Base-by-base conservation (phyloP, 2,888 invertebrate species). In the Xanthia icteritia region DNA sequence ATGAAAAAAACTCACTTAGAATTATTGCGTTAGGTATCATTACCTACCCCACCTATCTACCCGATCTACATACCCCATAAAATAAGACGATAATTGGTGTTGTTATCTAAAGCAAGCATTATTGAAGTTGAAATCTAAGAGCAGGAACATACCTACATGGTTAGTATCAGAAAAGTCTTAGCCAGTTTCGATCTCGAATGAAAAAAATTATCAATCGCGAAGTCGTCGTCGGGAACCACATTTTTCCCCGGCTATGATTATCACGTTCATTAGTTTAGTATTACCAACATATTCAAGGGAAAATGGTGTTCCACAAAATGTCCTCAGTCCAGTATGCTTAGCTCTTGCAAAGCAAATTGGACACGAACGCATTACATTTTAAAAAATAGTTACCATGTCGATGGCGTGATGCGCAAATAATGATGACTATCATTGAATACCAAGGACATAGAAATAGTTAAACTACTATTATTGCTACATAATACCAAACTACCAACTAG, bases 371-470 rank as follows among this genome's bases (percentile, higher is more conserved):
- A 15, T 27, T 54, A 56, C 23, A 82, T 81, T 23, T n/a, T 20
- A 11, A 20, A 82, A 64, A 79, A n/a, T 27, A 8, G 9, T 20
- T 9, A 1, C 64, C 48, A 36, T 76, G 64, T 56, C 80, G 84
- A 70, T 81, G 23, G 65, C 66, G 36, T 60, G 65, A 87, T 82
- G 73, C 36, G 13, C 60, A 61, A 54, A 64, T 81, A 77, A 83
- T 87, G 68, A 83, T 72, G 58, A 11, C 75, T 71, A 84, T 83
- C 73, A 79, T 87, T 81, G 67, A 61, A 27, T 17, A 68, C 67
- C 87, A 87, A 85, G 89, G 88, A 74, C 82, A 73, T 36, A 39
- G 20, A 70, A 81, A 76, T 80, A 54, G 45, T 61, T 67, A 48
- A 84, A 82, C 56, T 36, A 65, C 75, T 82, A 75, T 84, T 77